A percentile compares a stretch with the other conserved stretches of the same genome.
Conservation (phyloP, 1,140 invertebrate species). For the Drosophila sechellia region DNA sequence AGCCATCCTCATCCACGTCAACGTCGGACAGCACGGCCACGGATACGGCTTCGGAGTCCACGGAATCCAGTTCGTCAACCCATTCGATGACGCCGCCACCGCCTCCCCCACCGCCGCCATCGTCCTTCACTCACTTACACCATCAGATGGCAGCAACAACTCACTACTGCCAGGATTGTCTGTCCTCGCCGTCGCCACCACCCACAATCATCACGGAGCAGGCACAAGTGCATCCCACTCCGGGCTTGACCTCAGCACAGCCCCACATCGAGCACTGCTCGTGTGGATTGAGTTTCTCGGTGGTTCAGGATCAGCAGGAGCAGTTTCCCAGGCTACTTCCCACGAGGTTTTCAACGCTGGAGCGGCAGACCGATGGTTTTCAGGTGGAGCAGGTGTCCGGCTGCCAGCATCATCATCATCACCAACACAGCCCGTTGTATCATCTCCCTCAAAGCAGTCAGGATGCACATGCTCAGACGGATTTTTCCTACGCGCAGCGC, state of each 20-base stretch:
- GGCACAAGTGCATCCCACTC: slow-evolving; percentile 69
- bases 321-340: slow-evolving; percentile 9
- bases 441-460: slow-evolving; percentile 22
- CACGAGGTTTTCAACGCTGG: slow-evolving; percentile 23
- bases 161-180: slow-evolving; percentile 72
- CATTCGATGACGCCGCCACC: slow-evolving; percentile 57
- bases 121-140: slow-evolving; percentile 41
- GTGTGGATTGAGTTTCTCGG: slow-evolving; percentile 73
- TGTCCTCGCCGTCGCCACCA: slow-evolving; percentile 70
- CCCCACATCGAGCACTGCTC: slow-evolving; percentile 78
- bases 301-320: slow-evolving; percentile 44
- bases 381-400: slow-evolving; percentile 29
- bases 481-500: slow-evolving; percentile 62
- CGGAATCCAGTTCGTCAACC: slow-evolving; percentile 55
- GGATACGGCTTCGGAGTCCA: slow-evolving; percentile 54
- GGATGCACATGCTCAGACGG: slow-evolving; percentile 72
- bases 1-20: slow-evolving; percentile 76
- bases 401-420: slow-evolving; percentile 55
- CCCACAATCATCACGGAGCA: slow-evolving; percentile 77
- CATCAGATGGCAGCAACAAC: slow-evolving; percentile 9
- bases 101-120: slow-evolving; percentile 41
- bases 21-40: slow-evolving; percentile 57
- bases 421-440: slow-evolving; percentile 36
- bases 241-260: slow-evolving; percentile 27
- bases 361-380: slow-evolving; percentile 36